phyloP scores from a whole-genome alignment of 1,140 invertebrate species.

The Euglossa dilemma region DNA sequence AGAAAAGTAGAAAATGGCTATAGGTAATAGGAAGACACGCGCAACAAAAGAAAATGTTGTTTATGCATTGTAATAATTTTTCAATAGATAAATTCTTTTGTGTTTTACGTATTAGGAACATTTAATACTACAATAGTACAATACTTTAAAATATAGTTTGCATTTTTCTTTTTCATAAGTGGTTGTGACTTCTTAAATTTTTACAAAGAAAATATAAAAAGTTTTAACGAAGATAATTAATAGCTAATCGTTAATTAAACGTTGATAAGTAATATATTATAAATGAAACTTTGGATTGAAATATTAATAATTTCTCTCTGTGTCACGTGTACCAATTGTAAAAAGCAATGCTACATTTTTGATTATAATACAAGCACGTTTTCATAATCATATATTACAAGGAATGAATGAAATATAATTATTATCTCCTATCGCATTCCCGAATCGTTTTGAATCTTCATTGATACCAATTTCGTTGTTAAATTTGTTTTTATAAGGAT shows the following conservation, averaged over 20 bases:
- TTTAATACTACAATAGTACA: not conserved
- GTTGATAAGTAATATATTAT: not conserved
- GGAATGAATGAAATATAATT: not conserved
- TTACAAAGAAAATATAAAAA: not conserved
- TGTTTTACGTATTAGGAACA: not conserved
- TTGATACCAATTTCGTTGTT: not conserved
- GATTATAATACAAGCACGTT: not conserved
- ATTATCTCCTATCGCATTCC: not conserved
- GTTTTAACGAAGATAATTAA: not conserved
- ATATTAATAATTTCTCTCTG: not conserved
- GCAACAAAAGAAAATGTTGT: not conserved
- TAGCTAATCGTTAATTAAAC: not conserved
- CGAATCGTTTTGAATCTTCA: slow-evolving; percentile 1
- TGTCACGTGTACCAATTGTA: not conserved
- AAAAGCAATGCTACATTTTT: slow-evolving; percentile 8
- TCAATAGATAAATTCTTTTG: not conserved
- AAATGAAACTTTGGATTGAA: not conserved
- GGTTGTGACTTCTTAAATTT: not conserved
- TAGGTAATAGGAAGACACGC: too few species aligned
- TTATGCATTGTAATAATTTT: not conserved
- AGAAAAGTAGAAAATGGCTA: too few species aligned
- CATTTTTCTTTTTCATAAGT: not conserved
- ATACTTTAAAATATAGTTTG: not conserved
- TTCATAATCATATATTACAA: not conserved
- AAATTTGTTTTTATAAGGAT: not conserved